Evolutionary conservation across 2,888 invertebrate species (phyloP), one percentile per base, ranked within the genome.

Genomic region (Isotomurus palustris): DNA sequence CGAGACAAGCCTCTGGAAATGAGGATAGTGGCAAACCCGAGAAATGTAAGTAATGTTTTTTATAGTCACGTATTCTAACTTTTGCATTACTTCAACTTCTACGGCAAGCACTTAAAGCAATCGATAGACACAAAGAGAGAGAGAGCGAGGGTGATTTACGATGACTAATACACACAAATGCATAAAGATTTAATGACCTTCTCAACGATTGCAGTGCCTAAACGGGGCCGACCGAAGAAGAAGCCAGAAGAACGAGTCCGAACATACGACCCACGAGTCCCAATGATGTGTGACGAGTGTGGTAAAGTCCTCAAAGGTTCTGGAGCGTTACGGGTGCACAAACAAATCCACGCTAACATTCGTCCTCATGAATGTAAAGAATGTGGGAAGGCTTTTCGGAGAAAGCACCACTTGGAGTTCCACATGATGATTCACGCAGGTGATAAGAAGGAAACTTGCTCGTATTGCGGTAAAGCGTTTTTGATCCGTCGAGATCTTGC

Each of bases 351-450:
- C 54, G 55, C 48, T 5, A 43, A 62, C 45, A 53, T 60, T 40
- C 62, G 65, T 27, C 65, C 65, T 5, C 60, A 62, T 45, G 65
- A 60, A 45, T 65, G 65, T 29, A 47, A 47, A 12, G 60, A 60
- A 35, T 65, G 65, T 58, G 60, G 58, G 36, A 51, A 62, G 51
- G 62, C 62, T 25, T 65, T 65, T 49, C 60, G 65, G 2, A 48
- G 65, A 35, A 65, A 65, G 36, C 65, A 65, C 43, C 65, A 65
- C 38, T 55, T 66, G 29, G 63, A 66, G 40, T 62, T 60, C 25
- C 66, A 66, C 40, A 55, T 64, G 60, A 64, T 66, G 63, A 56
- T 66, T 41, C 66, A 66, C 27, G 60, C 48, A n/a, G 66, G 66
- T 6, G 60, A 66, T 50, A 66, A 66, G 41, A 66, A 66, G 53